These are phyloP conservation scores for Pithys albifrons DNA, from an alignment of 2,113 vertebrate species.

Conservation along the genomic window DNA sequence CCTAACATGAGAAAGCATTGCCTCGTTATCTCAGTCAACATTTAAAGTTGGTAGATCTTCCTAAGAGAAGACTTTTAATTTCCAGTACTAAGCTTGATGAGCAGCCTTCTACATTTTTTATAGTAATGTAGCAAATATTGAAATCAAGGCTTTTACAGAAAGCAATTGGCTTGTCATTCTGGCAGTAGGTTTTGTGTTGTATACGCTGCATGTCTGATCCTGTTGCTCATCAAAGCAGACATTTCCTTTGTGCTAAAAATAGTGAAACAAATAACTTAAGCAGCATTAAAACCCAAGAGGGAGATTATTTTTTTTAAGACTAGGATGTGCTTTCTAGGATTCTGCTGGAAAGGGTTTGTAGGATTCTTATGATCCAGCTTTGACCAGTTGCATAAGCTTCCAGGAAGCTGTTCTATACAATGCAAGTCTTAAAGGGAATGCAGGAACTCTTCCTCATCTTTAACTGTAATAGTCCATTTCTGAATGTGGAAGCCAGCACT, in stretches of 20 bases:
- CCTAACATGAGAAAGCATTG: background rate
- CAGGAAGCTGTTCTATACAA: background rate
- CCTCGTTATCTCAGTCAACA: background rate
- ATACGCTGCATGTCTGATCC: background rate
- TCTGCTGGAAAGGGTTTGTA: constrained; percentile 23
- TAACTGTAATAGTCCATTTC: background rate
- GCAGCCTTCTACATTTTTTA: background rate
- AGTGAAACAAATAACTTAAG: constrained; percentile 55
- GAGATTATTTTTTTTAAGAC: constrained; percentile 11
- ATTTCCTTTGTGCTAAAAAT: constrained; percentile 54
- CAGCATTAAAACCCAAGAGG: constrained; percentile 31
- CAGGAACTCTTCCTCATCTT: background rate
- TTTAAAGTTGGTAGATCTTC: background rate
- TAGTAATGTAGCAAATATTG: background rate
- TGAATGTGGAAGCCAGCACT: background rate
- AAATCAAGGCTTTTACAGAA: background rate
- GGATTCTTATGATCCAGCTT: constrained; percentile 31
- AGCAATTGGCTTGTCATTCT: background rate
- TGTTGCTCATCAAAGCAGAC: constrained; percentile 19
- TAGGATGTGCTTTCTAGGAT: constrained; percentile 60
- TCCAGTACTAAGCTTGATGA: background rate
- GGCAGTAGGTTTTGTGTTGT: background rate
- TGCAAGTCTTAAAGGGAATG: background rate
- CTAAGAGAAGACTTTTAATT: background rate
- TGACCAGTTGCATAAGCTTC: constrained; percentile 45